Evolutionary conservation across 2,797 vertebrate species (phyloP).

Genomic region (Pachyuromys duprasi): DNA sequence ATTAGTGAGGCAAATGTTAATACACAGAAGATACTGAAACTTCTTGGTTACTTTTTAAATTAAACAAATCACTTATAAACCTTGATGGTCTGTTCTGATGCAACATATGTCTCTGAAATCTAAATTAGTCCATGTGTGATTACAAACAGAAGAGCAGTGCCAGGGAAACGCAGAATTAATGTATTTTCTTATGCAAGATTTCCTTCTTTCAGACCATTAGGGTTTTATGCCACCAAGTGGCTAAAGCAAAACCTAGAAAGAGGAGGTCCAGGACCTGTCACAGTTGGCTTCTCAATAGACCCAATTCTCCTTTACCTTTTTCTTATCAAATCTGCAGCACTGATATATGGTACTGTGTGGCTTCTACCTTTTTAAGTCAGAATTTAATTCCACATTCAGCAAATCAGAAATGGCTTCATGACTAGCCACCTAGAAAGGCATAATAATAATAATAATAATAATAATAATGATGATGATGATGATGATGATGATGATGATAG

Average conservation of each 20-base stretch:
- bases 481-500: too few relatives aligned
- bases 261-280: neutral
- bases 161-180: neutral
- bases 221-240: neutral
- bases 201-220: neutral
- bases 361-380: neutral
- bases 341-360: neutral
- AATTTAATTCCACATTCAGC: neutral
- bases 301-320: neutral
- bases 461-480: too few relatives aligned
- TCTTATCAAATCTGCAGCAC: neutral
- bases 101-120: slow-evolving; percentile 23
- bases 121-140: slow-evolving; percentile 49
- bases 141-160: slow-evolving; percentile 40
- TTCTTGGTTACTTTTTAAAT: neutral
- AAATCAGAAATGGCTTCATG: neutral
- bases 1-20: neutral
- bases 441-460: neutral
- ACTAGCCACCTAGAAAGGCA: neutral
- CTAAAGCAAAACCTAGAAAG: neutral
- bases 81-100: neutral
- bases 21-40: neutral
- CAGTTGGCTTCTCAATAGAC: neutral
- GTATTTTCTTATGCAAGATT: neutral
- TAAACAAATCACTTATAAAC: slow-evolving; percentile 38